phyloP scores from a whole-genome alignment of 2,888 invertebrate species.

The Eilema caniola region DNA sequence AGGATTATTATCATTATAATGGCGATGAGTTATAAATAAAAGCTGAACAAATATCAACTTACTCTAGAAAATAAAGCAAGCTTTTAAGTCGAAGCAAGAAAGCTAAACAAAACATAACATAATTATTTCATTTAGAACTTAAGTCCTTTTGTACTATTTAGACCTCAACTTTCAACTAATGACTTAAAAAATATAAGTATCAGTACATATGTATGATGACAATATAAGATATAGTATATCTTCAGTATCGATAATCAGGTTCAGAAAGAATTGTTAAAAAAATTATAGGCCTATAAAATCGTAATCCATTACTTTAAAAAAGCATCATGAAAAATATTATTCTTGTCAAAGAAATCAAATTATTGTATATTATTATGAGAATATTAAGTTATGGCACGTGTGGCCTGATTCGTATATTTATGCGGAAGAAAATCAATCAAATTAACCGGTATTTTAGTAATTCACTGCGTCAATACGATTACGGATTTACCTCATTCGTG shows the following conservation, averaged over 20 bases:
- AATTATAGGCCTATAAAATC: no score
- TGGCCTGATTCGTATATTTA: neutral
- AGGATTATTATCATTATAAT: no score
- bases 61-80: no score
- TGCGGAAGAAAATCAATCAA: slow-evolving; percentile 12
- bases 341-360: neutral
- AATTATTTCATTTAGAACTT: neutral
- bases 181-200: neutral
- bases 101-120: neutral
- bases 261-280: no score
- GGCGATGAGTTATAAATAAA: no score
- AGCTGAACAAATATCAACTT: no score
- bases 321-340: neutral
- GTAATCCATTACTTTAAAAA: neutral
- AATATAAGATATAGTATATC: no score
- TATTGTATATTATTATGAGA: neutral
- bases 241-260: no score
- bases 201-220: no score
- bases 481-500: slow-evolving; percentile 8
- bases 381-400: neutral
- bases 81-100: no score
- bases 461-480: slow-evolving; percentile 8
- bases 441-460: slow-evolving; percentile 21
- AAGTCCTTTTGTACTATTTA: neutral
- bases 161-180: neutral